Conservation (phyloP, 2,888 invertebrate genomes). For the Sylvicola fuscatus region DNA sequence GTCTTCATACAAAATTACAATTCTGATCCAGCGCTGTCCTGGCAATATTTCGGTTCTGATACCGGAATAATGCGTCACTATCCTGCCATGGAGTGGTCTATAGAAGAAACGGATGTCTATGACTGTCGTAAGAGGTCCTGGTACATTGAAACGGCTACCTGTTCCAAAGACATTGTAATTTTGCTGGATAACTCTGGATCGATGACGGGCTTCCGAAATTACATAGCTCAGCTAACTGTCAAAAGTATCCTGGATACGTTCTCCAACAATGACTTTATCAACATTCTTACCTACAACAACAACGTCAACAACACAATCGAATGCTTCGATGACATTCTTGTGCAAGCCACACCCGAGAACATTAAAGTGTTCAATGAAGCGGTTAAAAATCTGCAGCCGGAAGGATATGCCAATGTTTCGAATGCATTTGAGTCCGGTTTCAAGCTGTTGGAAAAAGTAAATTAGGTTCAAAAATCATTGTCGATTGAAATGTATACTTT, state of each 20-base stretch:
- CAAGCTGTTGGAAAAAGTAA: slow-evolving; percentile 47
- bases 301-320: slow-evolving; percentile 51
- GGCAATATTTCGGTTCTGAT: slow-evolving; percentile 96
- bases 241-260: slow-evolving; percentile 79
- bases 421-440: slow-evolving; percentile 70
- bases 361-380: slow-evolving; percentile 48
- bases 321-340: slow-evolving; percentile 53
- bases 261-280: slow-evolving; percentile 95
- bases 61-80: slow-evolving; percentile 84
- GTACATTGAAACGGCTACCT: slow-evolving; percentile 96
- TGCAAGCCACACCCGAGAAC: slow-evolving; percentile 79
- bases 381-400: slow-evolving; percentile 42
- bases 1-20: slow-evolving; percentile 70
- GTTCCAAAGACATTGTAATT: slow-evolving; percentile 92
- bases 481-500: not conserved
- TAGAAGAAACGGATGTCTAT: slow-evolving; percentile 60
- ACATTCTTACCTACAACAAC: slow-evolving; percentile 67
- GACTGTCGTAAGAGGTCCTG: slow-evolving; percentile 85
- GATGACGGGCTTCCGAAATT: slow-evolving; percentile 69
- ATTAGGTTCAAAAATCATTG: slow-evolving; percentile 2
- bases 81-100: slow-evolving; percentile 54
- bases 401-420: slow-evolving; percentile 68
- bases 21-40: slow-evolving; percentile 73
- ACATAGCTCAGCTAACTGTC: slow-evolving; percentile 69
- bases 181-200: slow-evolving; percentile 91